Base-by-base conservation (phyloP, 2,888 invertebrate species). In the Pheosia gnoma region DNA sequence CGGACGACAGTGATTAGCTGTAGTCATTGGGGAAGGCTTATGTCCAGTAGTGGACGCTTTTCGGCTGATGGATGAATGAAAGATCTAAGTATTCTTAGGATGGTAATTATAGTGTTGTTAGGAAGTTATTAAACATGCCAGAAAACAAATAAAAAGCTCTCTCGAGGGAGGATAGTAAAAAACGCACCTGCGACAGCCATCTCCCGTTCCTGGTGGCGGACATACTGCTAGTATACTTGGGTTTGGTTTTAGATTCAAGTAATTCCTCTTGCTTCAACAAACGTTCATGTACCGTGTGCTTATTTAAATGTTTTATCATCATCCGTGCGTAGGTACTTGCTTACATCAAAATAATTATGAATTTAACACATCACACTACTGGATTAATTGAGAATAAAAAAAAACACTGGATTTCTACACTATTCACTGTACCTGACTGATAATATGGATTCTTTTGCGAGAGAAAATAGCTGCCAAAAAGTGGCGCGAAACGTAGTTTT, bases 241-340 rank as follows among this genome's bases (percentile, higher is more conserved):
- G 79, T 65, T 85, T 88, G 39, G 68, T 81, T 66, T 81, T 85
- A 5, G 76, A 79, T 67, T 88, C 87, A 3, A 81, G 68, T 59
- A 84, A 69, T 62, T 81, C 85, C 66, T 89, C 87, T 69, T 84
- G 81, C 71, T 85, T 80, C 76, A 89, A 69, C 74, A 90, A 81
- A 74, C 89, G 85, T 78, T 90, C 87, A 63, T 90, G 89, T 52
- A 90, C 89, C 53, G 80, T 83, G 54, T 83, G 78, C 74, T 90
- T 90, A 65, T 85, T 87, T 68, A 90, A 80, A 70, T 88, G 82
- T 67, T 90, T 88, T 87, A 90, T 86, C 89, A 89, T 87, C 77
- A 79, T 85, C 75, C 60, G 47, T 25, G 47, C 43, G 51, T 65
- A 58, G n/a, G 13, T 38, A 9, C 38, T 66, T 60, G 58, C 65